phyloP scores from a whole-genome alignment of 2,888 invertebrate genomes.

The Exephanes ischioxanthus region DNA sequence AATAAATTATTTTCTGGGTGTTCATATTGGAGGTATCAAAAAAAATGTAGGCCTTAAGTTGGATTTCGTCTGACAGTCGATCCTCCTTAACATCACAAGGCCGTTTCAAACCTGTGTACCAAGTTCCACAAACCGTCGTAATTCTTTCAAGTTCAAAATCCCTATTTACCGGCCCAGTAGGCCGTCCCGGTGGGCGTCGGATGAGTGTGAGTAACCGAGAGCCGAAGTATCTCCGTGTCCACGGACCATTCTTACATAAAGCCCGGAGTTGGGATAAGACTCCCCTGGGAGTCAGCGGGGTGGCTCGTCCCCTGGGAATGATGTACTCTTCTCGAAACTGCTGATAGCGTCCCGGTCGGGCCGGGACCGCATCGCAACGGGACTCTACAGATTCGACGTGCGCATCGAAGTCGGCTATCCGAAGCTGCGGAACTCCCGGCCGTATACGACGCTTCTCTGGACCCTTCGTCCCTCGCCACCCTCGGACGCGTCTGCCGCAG shows the following conservation, averaged over 20 bases:
- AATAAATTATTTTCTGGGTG: too few relatives aligned
- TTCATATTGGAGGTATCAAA: too few relatives aligned
- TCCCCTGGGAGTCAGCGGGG: slow-evolving; percentile 72
- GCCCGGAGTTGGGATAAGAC: slow-evolving; percentile 76
- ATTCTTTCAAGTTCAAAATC: background rate
- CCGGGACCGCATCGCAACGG: slow-evolving; percentile 43
- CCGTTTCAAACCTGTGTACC: too few relatives aligned
- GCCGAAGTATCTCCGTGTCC: slow-evolving; percentile 54
- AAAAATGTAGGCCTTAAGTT: too few relatives aligned
- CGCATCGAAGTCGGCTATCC: slow-evolving; percentile 26
- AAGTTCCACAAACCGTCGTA: too few relatives aligned
- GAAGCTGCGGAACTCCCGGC: slow-evolving; percentile 63
- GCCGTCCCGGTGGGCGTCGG: slow-evolving; percentile 21
- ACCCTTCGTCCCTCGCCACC: slow-evolving; percentile 53
- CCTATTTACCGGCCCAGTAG: background rate
- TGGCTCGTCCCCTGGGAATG: slow-evolving; percentile 71
- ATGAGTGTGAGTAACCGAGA: slow-evolving; percentile 56
- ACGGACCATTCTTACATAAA: slow-evolving; percentile 69
- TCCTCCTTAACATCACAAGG: too few relatives aligned
- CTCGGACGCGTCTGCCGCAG: slow-evolving; percentile 31
- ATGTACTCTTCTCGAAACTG: slow-evolving; percentile 78
- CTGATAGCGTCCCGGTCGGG: slow-evolving; percentile 73
- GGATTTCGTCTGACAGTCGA: too few relatives aligned
- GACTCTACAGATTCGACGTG: slow-evolving; percentile 30
- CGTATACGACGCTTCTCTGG: slow-evolving; percentile 45